Percentiles rank a stretch among this genome's conserved stretches.
These are phyloP conservation scores for Tetraodon nigroviridis DNA, from an alignment of 2,113 vertebrate species.

Conservation along the genomic window DNA sequence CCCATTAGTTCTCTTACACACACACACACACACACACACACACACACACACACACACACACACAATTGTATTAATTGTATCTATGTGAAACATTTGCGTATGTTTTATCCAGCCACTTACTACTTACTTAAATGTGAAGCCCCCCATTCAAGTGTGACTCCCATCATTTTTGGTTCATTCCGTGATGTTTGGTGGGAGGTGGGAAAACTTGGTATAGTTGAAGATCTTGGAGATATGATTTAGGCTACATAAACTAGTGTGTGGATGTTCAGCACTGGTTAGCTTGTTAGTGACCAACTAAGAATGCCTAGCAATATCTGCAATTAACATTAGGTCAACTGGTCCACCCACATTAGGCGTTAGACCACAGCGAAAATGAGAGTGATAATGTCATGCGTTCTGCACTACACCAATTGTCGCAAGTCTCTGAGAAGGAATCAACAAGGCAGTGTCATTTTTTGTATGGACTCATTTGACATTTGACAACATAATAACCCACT, in stretches of 20 bases:
- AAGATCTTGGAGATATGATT: slow-evolving; percentile 29
- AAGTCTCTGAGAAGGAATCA: neutral
- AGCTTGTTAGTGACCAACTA: too few species aligned
- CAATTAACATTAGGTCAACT: too few species aligned
- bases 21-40: slow-evolving; percentile 14
- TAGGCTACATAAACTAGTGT: slow-evolving; percentile 10
- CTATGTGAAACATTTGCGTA: too few species aligned
- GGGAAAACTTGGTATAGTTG: slow-evolving; percentile 4
- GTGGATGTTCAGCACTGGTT: too few species aligned
- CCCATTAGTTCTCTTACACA: slow-evolving; percentile 20
- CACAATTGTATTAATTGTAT: neutral
- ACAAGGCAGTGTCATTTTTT: slow-evolving; percentile 1
- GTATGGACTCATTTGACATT: neutral
- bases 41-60: slow-evolving; percentile 18
- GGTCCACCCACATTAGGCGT: neutral
- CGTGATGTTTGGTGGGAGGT: neutral
- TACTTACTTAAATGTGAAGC: too few species aligned
- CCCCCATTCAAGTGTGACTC: too few species aligned
- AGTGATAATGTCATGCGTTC: slow-evolving; percentile 16
- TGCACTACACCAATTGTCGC: neutral
- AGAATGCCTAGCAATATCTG: too few species aligned
- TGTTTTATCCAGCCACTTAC: too few species aligned
- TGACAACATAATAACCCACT: neutral
- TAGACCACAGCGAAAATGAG: slow-evolving; percentile 47
- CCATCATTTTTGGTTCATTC: slow-evolving; percentile 8